Base-by-base conservation (phyloP, 1,140 invertebrate species). In the Trichogramma pretiosum region DNA sequence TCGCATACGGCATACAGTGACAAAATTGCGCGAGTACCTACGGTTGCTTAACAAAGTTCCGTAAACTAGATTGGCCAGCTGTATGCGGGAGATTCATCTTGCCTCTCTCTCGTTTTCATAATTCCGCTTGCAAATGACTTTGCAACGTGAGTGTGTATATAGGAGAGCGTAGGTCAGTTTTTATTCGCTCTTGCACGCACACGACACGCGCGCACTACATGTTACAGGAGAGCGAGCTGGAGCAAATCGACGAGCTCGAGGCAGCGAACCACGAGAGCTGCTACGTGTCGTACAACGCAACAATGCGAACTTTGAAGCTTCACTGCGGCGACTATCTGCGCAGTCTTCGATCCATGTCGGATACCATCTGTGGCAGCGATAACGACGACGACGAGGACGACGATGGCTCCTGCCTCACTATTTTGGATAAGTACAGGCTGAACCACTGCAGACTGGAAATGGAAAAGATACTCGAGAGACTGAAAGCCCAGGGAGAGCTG, bases 401-500 rank as follows among this genome's bases (percentile, higher is more conserved):
- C 13, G 61, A 61, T 5, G 61, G 61, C 14, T 67, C 28, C 2
- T 38, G 21, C 11, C 14, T 61, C 5, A 72, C 65, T 3, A 62
- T 56, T 50, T 55, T 70, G 26, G 69, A 72, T 53, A 59, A 54
- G 1, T 61, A 70, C 43, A 57, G 69, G 13, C 44, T 62, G 21
- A 67, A 65, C 40, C 18, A 64, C 5, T 72, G 68, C 35, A 59
- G 56, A 5, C 42, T 52, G 22, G 56, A 55, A 28, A 56, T 72
- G 23, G 58, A 68, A 35, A 50, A 56, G 17, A 54, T 72, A 21
- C 49, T 72, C 14, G 56, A 53, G 41, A 60, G 57, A 33, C 60
- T 72, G 19, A 60, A 63, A 52, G 58, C 63, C 30, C 67, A 66
- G 40, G 68, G 69, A 9, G 48, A 53, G 21, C 59, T 70, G n/a